Conservation (phyloP, 1,140 invertebrate genomes). For the Aphelinus atriplicis region DNA sequence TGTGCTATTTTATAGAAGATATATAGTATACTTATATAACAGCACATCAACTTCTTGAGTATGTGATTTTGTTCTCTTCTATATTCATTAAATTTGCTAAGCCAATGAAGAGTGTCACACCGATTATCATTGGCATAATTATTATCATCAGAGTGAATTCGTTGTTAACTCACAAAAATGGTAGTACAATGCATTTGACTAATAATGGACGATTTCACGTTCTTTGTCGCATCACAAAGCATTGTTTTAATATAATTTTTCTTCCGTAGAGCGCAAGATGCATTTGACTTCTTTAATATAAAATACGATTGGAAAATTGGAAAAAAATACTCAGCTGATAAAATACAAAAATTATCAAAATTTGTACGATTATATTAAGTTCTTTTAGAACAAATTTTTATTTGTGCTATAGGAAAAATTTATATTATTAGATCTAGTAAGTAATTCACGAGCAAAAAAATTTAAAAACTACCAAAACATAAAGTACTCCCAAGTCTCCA, state of each 20-base stretch:
- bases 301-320: too few relatives aligned
- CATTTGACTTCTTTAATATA: too few relatives aligned
- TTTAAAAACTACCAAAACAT: background rate
- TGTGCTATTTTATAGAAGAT: slow-evolving; percentile 30
- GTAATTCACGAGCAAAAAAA: too few relatives aligned
- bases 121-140: slow-evolving; percentile 29
- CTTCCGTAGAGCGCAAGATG: slow-evolving; percentile 8
- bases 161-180: slow-evolving; percentile 28
- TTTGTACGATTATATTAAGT: too few relatives aligned
- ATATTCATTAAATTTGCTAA: slow-evolving; percentile 1
- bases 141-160: slow-evolving; percentile 25
- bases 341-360: too few relatives aligned
- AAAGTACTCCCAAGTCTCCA: background rate
- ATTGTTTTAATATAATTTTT: slow-evolving; percentile 19
- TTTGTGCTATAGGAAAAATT: too few relatives aligned
- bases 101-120: slow-evolving; percentile 6
- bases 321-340: too few relatives aligned
- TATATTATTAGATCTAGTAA: too few relatives aligned
- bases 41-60: slow-evolving; percentile 11
- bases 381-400: too few relatives aligned
- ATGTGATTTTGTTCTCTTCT: background rate
- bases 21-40: slow-evolving; percentile 7
- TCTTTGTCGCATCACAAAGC: slow-evolving; percentile 38
- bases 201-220: slow-evolving; percentile 14
- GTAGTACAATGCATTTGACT: slow-evolving; percentile 35